Percentiles rank a stretch among this genome's conserved stretches.
Conservation (phyloP, 2,113 vertebrate species). For the Riparia riparia region DNA sequence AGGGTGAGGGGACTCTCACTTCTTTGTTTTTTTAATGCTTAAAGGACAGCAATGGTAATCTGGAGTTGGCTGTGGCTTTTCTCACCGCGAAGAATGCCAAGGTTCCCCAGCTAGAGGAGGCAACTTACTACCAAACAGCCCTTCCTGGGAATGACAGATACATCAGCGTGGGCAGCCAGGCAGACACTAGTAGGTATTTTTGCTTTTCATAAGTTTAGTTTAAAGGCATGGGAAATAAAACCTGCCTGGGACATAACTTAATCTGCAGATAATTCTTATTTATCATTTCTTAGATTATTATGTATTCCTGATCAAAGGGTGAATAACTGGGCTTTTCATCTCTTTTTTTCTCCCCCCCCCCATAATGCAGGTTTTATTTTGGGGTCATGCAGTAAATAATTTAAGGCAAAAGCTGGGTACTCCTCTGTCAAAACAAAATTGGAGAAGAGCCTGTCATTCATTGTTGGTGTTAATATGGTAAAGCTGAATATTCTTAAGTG, state of each 20-base stretch:
- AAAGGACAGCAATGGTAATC: constrained; percentile 96
- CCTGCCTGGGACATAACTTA: background rate
- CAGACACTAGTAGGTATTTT: constrained; percentile 90
- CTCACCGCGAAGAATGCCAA: constrained; percentile 95
- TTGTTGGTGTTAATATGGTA: background rate
- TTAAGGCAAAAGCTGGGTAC: background rate
- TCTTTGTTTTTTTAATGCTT: constrained; percentile 44
- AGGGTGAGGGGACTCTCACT: background rate
- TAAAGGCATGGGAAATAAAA: background rate
- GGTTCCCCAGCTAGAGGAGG: constrained; percentile 91
- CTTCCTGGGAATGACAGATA: constrained; percentile 93
- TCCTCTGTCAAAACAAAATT: background rate
- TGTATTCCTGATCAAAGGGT: background rate
- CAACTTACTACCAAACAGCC: constrained; percentile 92
- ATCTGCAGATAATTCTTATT: background rate
- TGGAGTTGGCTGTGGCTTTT: constrained; percentile 93
- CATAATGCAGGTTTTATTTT: background rate
- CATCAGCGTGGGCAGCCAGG: constrained; percentile 97
- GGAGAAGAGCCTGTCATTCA: background rate
- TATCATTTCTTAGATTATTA: background rate
- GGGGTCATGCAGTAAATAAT: background rate
- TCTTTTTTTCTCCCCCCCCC: accelerated
- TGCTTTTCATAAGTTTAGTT: background rate
- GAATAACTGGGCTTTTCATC: background rate
- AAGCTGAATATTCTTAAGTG: background rate